Evolutionary conservation across 2,797 vertebrate genomes (phyloP), one percentile per base, ranked within the genome.

Genomic region (Atherinosoma microstoma): DNA sequence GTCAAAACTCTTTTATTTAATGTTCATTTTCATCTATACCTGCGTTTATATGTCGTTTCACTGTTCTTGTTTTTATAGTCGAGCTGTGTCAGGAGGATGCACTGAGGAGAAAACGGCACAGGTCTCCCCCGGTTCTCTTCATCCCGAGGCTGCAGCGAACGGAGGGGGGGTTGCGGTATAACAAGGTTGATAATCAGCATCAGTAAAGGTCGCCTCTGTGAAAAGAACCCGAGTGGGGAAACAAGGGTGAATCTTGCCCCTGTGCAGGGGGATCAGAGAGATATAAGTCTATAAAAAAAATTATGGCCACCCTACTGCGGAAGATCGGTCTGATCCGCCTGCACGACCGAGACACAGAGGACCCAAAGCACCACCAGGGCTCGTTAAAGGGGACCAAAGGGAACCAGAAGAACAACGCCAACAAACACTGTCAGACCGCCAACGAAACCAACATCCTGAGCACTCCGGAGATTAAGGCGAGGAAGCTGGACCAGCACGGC

Each of bases 251-350:
- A 81, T 82, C 80, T 93, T 85, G 82, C 86, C 88, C 89, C 89
- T 88, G 84, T 86, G 75, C 47, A 78, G 89, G 84, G 86, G 87
- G 84, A 72, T 78, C 67, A 87, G 69, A 85, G 87, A 82, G 78
- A 84, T 30, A 79, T 36, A 83, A 84, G 82, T 82, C 70, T 51
- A 38, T 77, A 60, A 49, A 83, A 58, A 66, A 89, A 87, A 93
- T 88, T 91, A 99, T 99, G 98, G 98, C 98, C 91, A 99, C 97
- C 84, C 93, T 98, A 93, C 96, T 98, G 91, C 96, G 98, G 86
- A 98, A 99, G 91, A 99, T 99, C 92, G 98, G 98, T 91, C 95
- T 99, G 79, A 98, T 99, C 91, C 98, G 98, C 76, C 96, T 99
- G 91, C 97, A 98, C 94, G 97, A 97, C 92, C 95, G 97, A 84